Conservation (phyloP, 2,797 vertebrate species). For the Smutsia gigantea region DNA sequence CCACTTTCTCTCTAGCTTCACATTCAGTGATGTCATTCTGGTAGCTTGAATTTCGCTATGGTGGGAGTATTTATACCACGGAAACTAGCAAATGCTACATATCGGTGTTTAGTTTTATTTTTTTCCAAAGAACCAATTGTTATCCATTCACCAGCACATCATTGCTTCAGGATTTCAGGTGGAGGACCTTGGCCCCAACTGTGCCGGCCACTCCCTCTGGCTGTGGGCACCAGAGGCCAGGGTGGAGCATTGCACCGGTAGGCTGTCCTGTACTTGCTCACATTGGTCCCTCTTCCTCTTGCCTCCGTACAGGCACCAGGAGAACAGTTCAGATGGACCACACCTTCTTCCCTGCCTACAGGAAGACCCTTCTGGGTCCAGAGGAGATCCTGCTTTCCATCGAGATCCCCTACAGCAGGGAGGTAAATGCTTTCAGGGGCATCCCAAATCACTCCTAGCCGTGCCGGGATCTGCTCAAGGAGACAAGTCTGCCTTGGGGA, state of each 20-base stretch:
- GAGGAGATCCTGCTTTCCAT: constrained; percentile 91
- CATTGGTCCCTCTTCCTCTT: background rate
- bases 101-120: no score
- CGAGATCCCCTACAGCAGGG: constrained; percentile 91
- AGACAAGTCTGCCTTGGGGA: background rate
- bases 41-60: background rate
- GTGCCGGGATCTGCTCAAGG: background rate
- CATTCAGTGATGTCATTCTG: background rate
- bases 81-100: background rate
- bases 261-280: background rate
- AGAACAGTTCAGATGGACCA: constrained; percentile 89
- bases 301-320: constrained; percentile 84
- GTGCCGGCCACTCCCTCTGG: background rate
- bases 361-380: constrained; percentile 88
- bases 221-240: background rate
- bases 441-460: background rate
- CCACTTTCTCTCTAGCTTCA: background rate
- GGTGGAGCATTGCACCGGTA: background rate
- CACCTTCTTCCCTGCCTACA: constrained; percentile 91
- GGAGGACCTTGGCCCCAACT: background rate
- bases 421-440: constrained; percentile 83
- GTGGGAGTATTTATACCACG: background rate
- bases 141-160: background rate
- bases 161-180: background rate
- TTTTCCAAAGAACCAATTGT: background rate